Evolutionary conservation across 2,888 invertebrate genomes (phyloP).

Genomic region (Subacronicta megacephala): DNA sequence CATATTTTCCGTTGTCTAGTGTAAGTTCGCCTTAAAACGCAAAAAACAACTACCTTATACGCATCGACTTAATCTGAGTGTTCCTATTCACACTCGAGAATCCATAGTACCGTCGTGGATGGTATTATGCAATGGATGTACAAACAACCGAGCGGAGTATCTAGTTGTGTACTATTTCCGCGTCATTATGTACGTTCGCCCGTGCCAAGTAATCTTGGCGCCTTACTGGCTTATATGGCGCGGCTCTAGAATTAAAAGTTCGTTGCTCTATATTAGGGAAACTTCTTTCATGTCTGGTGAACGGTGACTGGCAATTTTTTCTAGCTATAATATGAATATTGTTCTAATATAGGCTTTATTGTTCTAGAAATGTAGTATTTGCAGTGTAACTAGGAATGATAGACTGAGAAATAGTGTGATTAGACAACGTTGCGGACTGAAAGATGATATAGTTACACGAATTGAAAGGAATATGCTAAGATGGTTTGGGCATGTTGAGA

Average conservation of each 20-base stretch:
- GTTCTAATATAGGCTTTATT: not conserved
- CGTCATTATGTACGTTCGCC: conserved; percentile 41
- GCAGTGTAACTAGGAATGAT: no score
- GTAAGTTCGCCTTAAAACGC: not conserved
- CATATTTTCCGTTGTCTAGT: no score
- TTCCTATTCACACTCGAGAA: conserved; percentile 27
- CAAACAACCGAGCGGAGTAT: conserved; percentile 21
- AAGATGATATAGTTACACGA: no score
- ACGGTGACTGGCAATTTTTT: conserved; percentile 8
- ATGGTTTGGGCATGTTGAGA: no score
- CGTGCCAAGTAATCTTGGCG: conserved; percentile 58
- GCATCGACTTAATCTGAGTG: conserved; percentile 11
- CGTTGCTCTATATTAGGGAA: conserved; percentile 40
- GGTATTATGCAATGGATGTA: conserved; percentile 38
- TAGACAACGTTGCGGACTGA: no score
- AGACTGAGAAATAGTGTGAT: no score
- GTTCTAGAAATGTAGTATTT: no score
- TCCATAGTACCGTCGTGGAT: conserved; percentile 26
- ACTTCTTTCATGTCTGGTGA: conserved; percentile 19
- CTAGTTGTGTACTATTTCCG: conserved; percentile 37
- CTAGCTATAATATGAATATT: not conserved
- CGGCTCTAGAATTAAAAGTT: conserved; percentile 31
- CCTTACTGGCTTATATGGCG: conserved; percentile 42
- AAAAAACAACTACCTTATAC: not conserved
- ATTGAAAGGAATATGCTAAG: no score